Conservation (phyloP, 2,797 vertebrate species). For the Siniperca scherzeri region DNA sequence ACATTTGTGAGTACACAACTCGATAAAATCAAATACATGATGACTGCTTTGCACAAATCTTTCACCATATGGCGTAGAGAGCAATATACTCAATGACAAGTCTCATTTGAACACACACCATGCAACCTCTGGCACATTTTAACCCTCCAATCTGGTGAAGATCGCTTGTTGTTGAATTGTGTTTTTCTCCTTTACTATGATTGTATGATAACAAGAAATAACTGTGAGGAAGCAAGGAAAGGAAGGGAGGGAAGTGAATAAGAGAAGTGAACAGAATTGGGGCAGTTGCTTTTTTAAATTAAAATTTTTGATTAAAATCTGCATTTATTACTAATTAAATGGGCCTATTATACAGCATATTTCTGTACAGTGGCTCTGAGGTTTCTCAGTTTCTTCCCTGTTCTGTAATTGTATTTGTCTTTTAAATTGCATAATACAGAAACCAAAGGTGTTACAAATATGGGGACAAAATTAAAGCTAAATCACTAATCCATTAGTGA, state of each 20-base stretch:
- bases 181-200: not conserved
- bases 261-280: not conserved
- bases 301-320: no score
- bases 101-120: not conserved
- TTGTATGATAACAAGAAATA: not conserved
- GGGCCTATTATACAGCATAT: not conserved
- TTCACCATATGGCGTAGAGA: not conserved
- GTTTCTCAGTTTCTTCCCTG: not conserved
- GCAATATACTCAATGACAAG: not conserved
- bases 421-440: no score
- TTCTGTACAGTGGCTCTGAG: not conserved
- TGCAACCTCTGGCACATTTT: not conserved
- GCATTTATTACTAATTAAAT: not conserved
- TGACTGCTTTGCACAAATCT: not conserved
- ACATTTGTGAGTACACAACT: conserved; percentile 9
- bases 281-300: not conserved
- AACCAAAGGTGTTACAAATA: no score
- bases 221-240: not conserved
- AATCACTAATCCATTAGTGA: no score
- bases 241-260: not conserved
- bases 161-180: not conserved
- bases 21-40: not conserved
- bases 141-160: not conserved
- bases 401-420: not conserved
- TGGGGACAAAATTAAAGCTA: no score